Evolutionary conservation across 2,888 invertebrate species (phyloP).

Genomic region (Leptinotarsa rubiginosa): DNA sequence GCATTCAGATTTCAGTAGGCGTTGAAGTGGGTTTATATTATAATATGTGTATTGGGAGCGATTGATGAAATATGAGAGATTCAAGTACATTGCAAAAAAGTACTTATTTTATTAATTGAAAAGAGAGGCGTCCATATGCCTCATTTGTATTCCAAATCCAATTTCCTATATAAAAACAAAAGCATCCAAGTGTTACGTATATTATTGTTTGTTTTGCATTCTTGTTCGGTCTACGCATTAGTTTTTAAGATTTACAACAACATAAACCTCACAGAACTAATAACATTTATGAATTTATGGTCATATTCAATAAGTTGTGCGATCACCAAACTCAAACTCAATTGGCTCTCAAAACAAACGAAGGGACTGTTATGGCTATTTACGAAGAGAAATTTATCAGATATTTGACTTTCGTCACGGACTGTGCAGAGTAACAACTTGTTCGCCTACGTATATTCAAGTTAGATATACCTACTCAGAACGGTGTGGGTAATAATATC

Average conservation of each 20-base stretch:
- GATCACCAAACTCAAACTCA: not conserved
- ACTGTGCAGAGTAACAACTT: constrained; percentile 41
- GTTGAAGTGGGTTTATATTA: constrained; percentile 15
- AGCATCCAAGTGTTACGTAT: no score
- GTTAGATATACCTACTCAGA: constrained; percentile 27
- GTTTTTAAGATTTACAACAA: not conserved
- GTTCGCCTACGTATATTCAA: constrained; percentile 42
- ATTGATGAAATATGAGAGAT: no score
- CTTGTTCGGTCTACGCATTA: no score
- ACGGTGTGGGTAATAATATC: constrained; percentile 38
- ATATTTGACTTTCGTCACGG: constrained; percentile 46
- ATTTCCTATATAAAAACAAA: no score
- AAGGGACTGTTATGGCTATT: constrained; percentile 46
- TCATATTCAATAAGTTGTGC: not conserved
- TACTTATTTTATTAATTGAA: no score
- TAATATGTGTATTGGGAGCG: not conserved
- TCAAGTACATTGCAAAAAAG: no score
- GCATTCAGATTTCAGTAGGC: constrained; percentile 29
- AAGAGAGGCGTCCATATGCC: no score
- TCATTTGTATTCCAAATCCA: no score
- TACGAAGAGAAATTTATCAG: constrained; percentile 41
- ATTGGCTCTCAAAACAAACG: constrained; percentile 37
- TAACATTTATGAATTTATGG: not conserved
- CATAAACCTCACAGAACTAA: constrained; percentile 4
- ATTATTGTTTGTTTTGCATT: no score